Conservation (phyloP, 2,113 vertebrate species). For the Platycercus adscitus region DNA sequence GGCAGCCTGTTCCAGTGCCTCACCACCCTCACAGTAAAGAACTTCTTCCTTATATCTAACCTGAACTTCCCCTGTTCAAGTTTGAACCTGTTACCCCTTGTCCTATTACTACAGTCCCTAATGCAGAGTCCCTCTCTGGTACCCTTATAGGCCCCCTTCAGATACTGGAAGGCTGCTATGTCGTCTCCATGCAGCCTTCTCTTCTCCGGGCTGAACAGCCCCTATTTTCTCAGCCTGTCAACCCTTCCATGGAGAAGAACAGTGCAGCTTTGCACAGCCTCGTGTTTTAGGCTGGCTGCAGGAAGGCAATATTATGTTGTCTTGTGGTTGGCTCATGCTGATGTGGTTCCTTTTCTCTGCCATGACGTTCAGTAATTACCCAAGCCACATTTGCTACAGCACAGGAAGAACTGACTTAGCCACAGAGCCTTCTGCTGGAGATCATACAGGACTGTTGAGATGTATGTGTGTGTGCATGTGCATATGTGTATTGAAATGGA, state of each 20-base stretch:
- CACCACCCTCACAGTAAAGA: too few relatives aligned
- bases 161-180: background rate
- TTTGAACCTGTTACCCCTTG: too few relatives aligned
- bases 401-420: background rate
- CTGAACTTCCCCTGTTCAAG: too few relatives aligned
- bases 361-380: background rate
- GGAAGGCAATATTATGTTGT: background rate
- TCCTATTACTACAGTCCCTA: background rate
- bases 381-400: background rate
- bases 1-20: too few relatives aligned
- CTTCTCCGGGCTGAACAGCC: background rate
- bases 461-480: rapidly evolving
- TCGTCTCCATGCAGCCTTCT: background rate
- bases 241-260: background rate
- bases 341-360: background rate
- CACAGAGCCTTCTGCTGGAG: background rate
- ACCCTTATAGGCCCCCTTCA: background rate
- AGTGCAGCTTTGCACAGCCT: background rate
- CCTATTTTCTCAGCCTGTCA: background rate
- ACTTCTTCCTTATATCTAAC: too few relatives aligned
- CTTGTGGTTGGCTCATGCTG: background rate
- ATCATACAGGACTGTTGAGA: rapidly evolving
- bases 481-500: rapidly evolving
- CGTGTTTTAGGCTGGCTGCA: background rate
- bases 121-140: background rate